Evolutionary conservation across 2,113 vertebrate species (phyloP).

Genomic region (Bubo bubo): DNA sequence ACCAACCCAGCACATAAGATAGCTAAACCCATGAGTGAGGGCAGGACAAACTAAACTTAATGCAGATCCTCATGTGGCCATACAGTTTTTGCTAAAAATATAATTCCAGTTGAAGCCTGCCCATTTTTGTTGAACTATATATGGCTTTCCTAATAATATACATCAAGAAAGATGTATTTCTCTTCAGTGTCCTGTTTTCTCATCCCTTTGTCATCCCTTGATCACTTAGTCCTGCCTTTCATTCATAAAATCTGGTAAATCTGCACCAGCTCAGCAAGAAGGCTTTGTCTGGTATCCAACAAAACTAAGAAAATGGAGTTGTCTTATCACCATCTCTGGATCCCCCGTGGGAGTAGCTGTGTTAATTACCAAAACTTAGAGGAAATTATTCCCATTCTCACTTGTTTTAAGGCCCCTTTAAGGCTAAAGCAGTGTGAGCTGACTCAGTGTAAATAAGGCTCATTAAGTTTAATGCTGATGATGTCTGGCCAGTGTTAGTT

Average conservation of each 20-base stretch:
- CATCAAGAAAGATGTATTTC: not conserved
- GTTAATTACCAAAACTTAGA: not conserved
- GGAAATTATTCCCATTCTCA: not conserved
- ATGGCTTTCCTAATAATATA: not conserved
- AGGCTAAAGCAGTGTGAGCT: not conserved
- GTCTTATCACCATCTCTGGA: not conserved
- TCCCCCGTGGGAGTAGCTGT: not conserved
- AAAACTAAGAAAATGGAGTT: not conserved
- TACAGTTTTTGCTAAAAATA: not conserved
- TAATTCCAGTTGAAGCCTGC: not conserved
- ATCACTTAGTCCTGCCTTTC: not conserved
- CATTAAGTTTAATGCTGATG: not conserved
- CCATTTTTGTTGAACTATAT: not conserved
- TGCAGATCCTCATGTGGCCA: fast-evolving
- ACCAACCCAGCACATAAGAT: not conserved
- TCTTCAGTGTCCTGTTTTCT: not conserved
- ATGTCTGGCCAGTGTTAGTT: not conserved
- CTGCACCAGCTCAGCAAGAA: not conserved
- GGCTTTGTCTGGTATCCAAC: not conserved
- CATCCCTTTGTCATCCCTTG: not conserved
- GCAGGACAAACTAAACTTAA: not conserved
- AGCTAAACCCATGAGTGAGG: fast-evolving
- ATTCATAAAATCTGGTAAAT: not conserved
- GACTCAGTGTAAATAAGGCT: not conserved
- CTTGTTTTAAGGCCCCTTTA: conserved; percentile 2